Percentiles rank a stretch among this genome's conserved stretches.
Conservation (phyloP, 2,797 vertebrate species). For the Amphiprion clarkii region DNA sequence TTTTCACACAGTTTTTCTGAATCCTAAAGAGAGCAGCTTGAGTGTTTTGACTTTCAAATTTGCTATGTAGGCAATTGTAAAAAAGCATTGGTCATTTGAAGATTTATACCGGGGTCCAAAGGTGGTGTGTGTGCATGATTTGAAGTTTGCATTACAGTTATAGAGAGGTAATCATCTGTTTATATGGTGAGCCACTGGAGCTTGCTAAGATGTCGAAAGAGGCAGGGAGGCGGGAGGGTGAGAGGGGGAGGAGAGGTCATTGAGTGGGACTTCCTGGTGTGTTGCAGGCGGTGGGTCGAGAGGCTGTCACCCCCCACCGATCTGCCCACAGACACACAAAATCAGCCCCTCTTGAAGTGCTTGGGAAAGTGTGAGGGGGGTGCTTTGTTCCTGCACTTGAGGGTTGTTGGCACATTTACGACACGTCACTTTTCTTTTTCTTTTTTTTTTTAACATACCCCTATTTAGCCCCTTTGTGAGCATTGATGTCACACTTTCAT, state of each 20-base stretch:
- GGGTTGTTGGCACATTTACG: slow-evolving; percentile 76
- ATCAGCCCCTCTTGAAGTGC: slow-evolving; percentile 58
- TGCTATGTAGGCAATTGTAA: slow-evolving; percentile 7
- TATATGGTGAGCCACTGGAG: background rate
- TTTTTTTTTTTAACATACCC: slow-evolving; percentile 37
- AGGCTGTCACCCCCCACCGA: slow-evolving; percentile 1
- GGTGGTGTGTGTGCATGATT: slow-evolving; percentile 4
- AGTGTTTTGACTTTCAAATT: slow-evolving; percentile 46
- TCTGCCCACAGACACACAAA: slow-evolving; percentile 30
- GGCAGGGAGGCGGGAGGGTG: background rate
- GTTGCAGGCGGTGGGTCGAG: slow-evolving; percentile 49
- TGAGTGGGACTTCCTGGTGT: slow-evolving; percentile 68
- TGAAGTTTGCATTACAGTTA: background rate
- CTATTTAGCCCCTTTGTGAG: slow-evolving; percentile 46
- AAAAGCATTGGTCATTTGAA: background rate
- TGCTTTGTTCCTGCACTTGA: slow-evolving; percentile 77
- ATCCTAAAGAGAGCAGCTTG: background rate
- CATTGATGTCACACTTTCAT: slow-evolving; percentile 44
- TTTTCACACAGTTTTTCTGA: slow-evolving; percentile 23
- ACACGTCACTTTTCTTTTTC: slow-evolving; percentile 33
- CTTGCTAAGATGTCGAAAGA: slow-evolving; percentile 14
- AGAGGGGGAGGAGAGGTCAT: slow-evolving; percentile 42
- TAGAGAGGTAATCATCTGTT: background rate
- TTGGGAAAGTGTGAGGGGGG: slow-evolving; percentile 67
- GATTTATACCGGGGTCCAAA: slow-evolving; percentile 39